Base-by-base conservation (phyloP, 1,140 invertebrate species). In the Dendrolimus kikuchii region DNA sequence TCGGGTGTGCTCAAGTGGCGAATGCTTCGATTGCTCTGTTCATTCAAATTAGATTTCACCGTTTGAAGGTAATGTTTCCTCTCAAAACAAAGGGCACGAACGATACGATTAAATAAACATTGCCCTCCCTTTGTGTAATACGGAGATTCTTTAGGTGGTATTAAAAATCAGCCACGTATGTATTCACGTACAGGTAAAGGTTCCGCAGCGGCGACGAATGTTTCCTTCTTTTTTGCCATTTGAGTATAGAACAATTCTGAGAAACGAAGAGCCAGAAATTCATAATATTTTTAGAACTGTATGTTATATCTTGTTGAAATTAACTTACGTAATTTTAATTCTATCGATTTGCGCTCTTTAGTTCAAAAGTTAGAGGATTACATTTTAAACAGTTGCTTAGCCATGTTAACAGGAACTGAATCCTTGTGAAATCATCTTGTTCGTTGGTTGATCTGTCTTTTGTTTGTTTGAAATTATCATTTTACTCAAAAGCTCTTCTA, bases 51-150 rank as follows among this genome's bases (percentile, higher is more conserved):
- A 62, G 60, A 63, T 65, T 65, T 59, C 55, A 51, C 46, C 51
- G 51, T 55, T 53, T 50, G 40, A 49, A 64, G 60, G 56, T 62
- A 58, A 49, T 59, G 59, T 64, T 62, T 57, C 47, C 51, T 64
- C 44, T 59, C 43, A 55, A 65, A 68, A 66, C 59, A 66, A 57
- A 56, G 51, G 59, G 57, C 52, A 40, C 53, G 51, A 49, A 46
- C 51, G 49, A 58, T 60, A 49, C 57, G 59, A 64, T 64, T 60
- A 62, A 52, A 63, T 60, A 62, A 66, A 64, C 58, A 70, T 56
- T 60, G 55, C 47, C 56, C 59, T 60, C n/a, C 44, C 50, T 55
- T 40, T 43, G 6, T 7, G 9, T 38, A 42, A 42, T 7, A 42
- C 41, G 41, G 23, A 23, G 23, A 23, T 23, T 23, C 23, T 3